These are phyloP conservation scores for Percina caprodes DNA, from an alignment of 2,113 vertebrate genomes.

Conservation along the genomic window DNA sequence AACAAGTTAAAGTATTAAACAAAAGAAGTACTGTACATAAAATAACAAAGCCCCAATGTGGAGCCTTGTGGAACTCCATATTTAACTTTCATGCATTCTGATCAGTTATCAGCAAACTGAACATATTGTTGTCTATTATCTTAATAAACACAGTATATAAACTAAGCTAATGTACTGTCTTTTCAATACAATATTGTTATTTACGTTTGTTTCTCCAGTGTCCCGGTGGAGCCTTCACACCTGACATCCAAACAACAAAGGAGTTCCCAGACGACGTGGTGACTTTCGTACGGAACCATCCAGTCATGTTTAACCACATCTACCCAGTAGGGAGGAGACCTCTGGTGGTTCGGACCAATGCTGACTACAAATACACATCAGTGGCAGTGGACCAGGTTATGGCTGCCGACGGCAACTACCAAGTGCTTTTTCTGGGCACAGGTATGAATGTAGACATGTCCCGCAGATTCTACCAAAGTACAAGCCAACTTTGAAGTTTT, in stretches of 20 bases:
- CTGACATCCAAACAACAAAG: conserved; percentile 92
- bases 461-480: background rate
- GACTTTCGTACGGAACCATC: conserved; percentile 96
- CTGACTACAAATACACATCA: conserved; percentile 94
- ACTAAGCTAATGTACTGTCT: background rate
- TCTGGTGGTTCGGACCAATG: conserved; percentile 92
- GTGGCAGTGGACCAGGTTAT: conserved; percentile 94
- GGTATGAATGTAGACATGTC: conserved; percentile 77
- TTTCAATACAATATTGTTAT: background rate
- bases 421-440: conserved; percentile 96
- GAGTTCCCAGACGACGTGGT: conserved; percentile 98
- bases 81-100: background rate
- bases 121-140: background rate
- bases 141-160: background rate
- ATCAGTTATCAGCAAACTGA: background rate
- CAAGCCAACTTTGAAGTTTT: background rate
- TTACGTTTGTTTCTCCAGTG: conserved; percentile 82
- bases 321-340: conserved; percentile 93
- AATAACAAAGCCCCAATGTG: background rate
- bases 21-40: background rate
- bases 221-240: conserved; percentile 97
- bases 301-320: conserved; percentile 96
- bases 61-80: conserved; percentile 11
- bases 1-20: background rate
- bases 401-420: conserved; percentile 94